phyloP scores from a whole-genome alignment of 2,113 vertebrate species.

The Shinisaurus crocodilurus region DNA sequence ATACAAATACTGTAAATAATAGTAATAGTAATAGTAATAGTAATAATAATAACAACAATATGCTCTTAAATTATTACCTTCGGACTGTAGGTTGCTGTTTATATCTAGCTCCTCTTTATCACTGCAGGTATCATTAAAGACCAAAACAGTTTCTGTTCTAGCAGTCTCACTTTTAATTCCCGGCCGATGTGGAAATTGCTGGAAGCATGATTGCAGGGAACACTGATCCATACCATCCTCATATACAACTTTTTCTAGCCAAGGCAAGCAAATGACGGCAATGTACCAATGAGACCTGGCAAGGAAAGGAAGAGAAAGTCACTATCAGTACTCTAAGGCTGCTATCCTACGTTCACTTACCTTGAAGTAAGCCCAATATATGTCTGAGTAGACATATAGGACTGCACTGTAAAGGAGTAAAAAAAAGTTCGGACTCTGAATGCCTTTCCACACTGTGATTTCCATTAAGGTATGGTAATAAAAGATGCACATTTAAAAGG shows the following conservation, averaged over 20 bases:
- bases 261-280: conserved; percentile 95
- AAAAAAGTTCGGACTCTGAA: background rate
- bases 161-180: conserved; percentile 39
- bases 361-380: too few species aligned
- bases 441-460: background rate
- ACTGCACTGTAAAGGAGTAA: background rate
- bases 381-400: background rate
- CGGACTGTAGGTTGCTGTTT: conserved; percentile 39
- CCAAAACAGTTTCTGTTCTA: conserved; percentile 41
- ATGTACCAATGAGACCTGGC: conserved; percentile 96
- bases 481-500: background rate
- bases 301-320: conserved; percentile 11
- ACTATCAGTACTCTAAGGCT: background rate
- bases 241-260: conserved; percentile 81
- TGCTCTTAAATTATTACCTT: conserved; percentile 31
- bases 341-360: background rate
- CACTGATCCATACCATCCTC: conserved; percentile 70
- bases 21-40: too few species aligned
- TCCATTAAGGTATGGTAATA: rapidly evolving
- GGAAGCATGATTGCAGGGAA: conserved; percentile 21
- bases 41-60: background rate
- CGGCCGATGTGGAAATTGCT: conserved; percentile 29
- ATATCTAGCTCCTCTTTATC: conserved; percentile 40
- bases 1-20: too few species aligned
- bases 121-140: conserved; percentile 38